Evolutionary conservation across 2,888 invertebrate genomes (phyloP), one percentile per base, ranked within the genome.

Genomic region (Hydropsyche betteni): DNA sequence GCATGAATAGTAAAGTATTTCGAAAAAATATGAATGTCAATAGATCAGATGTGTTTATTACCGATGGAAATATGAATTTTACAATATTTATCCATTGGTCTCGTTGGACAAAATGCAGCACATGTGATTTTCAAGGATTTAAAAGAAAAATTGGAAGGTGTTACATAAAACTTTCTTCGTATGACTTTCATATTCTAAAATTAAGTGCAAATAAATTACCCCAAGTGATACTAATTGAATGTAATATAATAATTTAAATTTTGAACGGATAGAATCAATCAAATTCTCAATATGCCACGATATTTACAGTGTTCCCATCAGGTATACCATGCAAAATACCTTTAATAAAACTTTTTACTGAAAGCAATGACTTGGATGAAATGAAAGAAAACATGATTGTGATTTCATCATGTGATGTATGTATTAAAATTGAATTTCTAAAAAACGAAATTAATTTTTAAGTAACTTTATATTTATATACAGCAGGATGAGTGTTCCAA

Each of bases 91-190:
- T 88, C 0, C 82, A 84, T 6, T 93, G 92, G 92, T 84, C 87
- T 0, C 81, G 83, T 0, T 93, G 93, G 93, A 89, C 90, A 6
- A 83, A 86, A 38, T 93, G 93, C 82, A 91, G 90, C 76, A 83
- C 82, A 7, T 93, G 93, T 80, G 87, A 85, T 52, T 82, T 81
- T 71, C 86, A 89, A 34, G 93, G 93, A 5, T 86, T 87, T 79
- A 84, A 86, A 77, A 83, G 88, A 38, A 86, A 89, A 77, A 85
- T 89, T 68, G 93, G 93, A 10, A 86, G 90, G 68, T 93, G 93
- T 80, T 88, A 86, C 76, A 83, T 89, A 1, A 78, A 80, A 78
- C 80, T 81, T 24, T 24, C 24, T 24, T 24, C 24, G 2, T 24
- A 24, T 24, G 24, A 24, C 24, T 24, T 24, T 24, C 24, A 24